phyloP scores from a whole-genome alignment of 2,888 invertebrate genomes.

The Thelaira solivaga region DNA sequence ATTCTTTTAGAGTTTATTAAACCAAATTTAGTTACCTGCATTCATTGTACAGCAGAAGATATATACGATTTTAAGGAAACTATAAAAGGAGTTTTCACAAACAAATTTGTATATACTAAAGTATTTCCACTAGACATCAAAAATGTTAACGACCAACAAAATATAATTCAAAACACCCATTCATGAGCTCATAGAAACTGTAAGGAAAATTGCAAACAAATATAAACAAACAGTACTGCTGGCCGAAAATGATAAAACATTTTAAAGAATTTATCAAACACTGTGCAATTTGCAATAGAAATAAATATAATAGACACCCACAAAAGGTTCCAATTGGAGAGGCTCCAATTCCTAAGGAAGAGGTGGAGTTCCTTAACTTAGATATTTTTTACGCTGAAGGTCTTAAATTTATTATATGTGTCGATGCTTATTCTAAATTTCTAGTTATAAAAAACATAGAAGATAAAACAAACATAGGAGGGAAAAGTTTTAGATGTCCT shows the following conservation, averaged over 20 bases:
- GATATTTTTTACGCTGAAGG: conserved; percentile 19
- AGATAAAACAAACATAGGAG: not conserved
- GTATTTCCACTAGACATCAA: not conserved
- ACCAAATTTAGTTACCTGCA: conserved; percentile 24
- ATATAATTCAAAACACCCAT: conserved; percentile 19
- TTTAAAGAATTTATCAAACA: conserved; percentile 11
- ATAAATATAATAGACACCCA: no score
- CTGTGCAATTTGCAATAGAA: not conserved
- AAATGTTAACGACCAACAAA: conserved; percentile 28
- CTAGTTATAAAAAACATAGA: not conserved
- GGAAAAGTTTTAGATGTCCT: conserved; percentile 26
- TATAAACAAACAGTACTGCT: conserved; percentile 15
- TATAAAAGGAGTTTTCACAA: not conserved
- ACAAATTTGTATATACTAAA: conserved; percentile 20
- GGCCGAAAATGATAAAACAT: conserved; percentile 12
- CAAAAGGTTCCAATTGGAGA: conserved; percentile 12
- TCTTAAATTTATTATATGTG: conserved; percentile 13
- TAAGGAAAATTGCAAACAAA: not conserved
- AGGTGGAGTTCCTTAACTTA: conserved; percentile 1
- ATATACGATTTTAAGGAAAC: conserved; percentile 33
- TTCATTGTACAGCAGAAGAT: conserved; percentile 38
- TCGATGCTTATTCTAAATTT: conserved; percentile 20
- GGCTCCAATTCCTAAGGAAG: conserved; percentile 5
- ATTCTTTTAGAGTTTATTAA: conserved; percentile 48
- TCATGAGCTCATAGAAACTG: conserved; percentile 27